Base-by-base conservation (phyloP, 2,797 vertebrate genomes). In the Mallotus villosus region DNA sequence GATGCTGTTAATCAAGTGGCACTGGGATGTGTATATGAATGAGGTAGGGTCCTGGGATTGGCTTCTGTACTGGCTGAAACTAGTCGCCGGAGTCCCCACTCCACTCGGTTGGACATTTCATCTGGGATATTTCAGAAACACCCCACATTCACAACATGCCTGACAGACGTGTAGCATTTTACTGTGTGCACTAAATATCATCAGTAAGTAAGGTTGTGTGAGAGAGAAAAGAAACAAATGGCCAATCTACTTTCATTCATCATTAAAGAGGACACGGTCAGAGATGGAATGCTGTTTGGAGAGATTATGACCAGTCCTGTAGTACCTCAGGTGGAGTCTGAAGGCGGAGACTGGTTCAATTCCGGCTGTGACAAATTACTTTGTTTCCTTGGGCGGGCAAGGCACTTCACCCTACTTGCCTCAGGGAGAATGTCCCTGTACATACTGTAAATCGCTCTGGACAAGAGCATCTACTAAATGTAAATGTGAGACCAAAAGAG, bases 1-100 rank as follows among this genome's bases (percentile, higher is more conserved):
- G 64, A 73, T 25, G 67, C 59, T 63, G 67, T 73, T 70, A 63
- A 70, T 74, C 70, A 27, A 82, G 70, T 74, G 68, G 69, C 60
- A 64, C 25, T 62, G 69, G 70, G 65, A 76, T 70, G 57, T 65
- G 65, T 67, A 71, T 70, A 49, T 58, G 65, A 72, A 69, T 57
- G 55, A 51, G 55, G 71, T 46, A 17, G 68, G 32, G 9, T 41
- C 58, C 49, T 32, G 27, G 2, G 7, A 27, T 68, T 72, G 59
- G 32, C 9, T 19, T 61, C 37, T 63, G 27, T 37, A 24, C 57
- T 60, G 41, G 22, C 19, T 63, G 37, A 73, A 75, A 70, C 46
- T 41, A 49, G 25, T 51, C 58, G 21, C 32, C 41, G 9, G 49
- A n/a, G 24, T 46, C 41, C 5, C 61, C 12, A 19, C 21, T 65